A percentile compares a stretch with the other conserved stretches of the same genome.
Conservation (phyloP, 2,797 vertebrate species). For the Ptychadena robeensis region DNA sequence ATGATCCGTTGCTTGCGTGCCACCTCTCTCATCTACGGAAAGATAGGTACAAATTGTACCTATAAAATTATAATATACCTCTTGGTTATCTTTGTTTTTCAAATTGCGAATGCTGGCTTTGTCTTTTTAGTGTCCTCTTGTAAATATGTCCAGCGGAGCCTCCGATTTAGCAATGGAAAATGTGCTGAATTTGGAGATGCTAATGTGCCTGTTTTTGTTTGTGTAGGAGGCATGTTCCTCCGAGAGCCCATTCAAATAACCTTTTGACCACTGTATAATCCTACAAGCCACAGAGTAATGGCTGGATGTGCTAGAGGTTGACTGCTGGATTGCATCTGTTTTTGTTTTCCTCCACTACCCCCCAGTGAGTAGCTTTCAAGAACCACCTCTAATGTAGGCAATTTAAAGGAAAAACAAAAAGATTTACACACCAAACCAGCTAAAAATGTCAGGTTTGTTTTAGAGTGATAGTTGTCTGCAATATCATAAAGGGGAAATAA, state of each 20-base stretch:
- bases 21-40: conserved; percentile 84
- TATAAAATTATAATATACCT: conserved; percentile 82
- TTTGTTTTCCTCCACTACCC: conserved; percentile 46
- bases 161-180: conserved; percentile 64
- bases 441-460: conserved; percentile 51
- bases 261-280: conserved; percentile 70
- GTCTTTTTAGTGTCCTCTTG: conserved; percentile 67
- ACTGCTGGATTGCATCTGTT: conserved; percentile 62
- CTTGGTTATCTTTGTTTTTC: conserved; percentile 76
- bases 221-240: conserved; percentile 67
- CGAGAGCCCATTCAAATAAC: conserved; percentile 68
- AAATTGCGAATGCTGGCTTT: conserved; percentile 71
- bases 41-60: conserved; percentile 83
- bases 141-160: conserved; percentile 41
- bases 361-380: conserved; percentile 55
- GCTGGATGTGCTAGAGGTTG: conserved; percentile 64
- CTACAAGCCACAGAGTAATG: conserved; percentile 67
- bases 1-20: conserved; percentile 82
- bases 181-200: conserved; percentile 68
- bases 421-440: conserved; percentile 51
- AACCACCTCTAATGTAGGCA: conserved; percentile 53
- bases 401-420: conserved; percentile 62
- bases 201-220: conserved; percentile 69
- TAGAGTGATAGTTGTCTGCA: conserved; percentile 44
- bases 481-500: conserved; percentile 49